These are phyloP conservation scores for Muscicapa comitata DNA, from an alignment of 2,797 vertebrate species.

Conservation along the genomic window DNA sequence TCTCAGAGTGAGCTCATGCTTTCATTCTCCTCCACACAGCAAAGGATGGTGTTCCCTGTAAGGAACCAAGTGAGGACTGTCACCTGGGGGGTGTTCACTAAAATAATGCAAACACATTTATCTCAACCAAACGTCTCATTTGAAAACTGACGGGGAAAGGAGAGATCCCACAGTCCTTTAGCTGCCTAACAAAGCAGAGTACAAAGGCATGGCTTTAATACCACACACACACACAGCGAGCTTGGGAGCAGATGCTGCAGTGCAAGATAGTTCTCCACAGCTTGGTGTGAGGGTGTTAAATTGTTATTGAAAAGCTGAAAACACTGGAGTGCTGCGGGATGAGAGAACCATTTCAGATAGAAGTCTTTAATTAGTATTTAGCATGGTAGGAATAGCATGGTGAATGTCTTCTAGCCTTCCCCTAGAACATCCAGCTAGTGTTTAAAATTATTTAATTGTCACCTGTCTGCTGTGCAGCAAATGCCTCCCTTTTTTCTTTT, in stretches of 20 bases:
- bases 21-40: background rate
- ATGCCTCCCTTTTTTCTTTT: background rate
- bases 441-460: background rate
- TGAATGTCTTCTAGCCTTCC: background rate
- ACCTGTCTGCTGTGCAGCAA: background rate
- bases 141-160: background rate
- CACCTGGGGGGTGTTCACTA: background rate
- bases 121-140: background rate
- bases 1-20: fast-evolving
- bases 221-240: background rate
- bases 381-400: background rate
- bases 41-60: background rate
- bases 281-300: background rate
- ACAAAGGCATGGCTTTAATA: background rate
- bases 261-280: background rate
- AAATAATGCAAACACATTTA: background rate
- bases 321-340: background rate
- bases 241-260: conserved; percentile 4
- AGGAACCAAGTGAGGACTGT: background rate
- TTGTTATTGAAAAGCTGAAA: background rate
- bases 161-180: background rate
- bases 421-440: background rate
- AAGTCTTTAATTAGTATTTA: conserved; percentile 31
- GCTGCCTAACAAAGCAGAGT: background rate
- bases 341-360: background rate